These are phyloP conservation scores for Cinara cedri DNA, from an alignment of 2,888 invertebrate genomes.

Conservation along the genomic window DNA sequence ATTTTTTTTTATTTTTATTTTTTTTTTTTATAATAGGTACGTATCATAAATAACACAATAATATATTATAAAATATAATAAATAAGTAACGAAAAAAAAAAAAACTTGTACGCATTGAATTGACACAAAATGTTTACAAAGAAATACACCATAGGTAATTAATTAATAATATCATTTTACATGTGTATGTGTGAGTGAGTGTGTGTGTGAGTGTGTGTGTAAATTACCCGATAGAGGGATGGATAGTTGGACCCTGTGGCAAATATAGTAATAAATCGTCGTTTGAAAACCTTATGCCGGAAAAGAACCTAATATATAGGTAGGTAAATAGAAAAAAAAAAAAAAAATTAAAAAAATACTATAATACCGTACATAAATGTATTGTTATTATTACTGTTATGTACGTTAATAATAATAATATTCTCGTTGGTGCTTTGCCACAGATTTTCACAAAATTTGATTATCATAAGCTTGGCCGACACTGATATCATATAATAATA, in stretches of 20 bases:
- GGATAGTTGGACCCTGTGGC: conserved; percentile 46
- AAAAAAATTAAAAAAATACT: too few species aligned
- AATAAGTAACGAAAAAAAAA: conserved; percentile 25
- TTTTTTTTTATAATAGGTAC: conserved; percentile 14
- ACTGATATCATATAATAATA: neutral
- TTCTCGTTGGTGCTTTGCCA: conserved; percentile 46
- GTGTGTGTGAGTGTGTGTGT: neutral
- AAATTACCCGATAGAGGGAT: conserved; percentile 25
- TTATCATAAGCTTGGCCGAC: conserved; percentile 50
- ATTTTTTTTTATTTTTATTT: conserved; percentile 1
- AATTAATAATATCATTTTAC: conserved; percentile 10
- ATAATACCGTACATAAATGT: neutral
- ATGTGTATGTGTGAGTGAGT: neutral
- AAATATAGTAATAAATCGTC: conserved; percentile 12
- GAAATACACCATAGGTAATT: conserved; percentile 31
- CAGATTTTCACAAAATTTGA: conserved; percentile 48
- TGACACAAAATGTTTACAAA: conserved; percentile 48
- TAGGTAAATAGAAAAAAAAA: neutral
- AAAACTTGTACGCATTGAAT: conserved; percentile 49
- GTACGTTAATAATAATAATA: too few species aligned
- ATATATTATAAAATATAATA: conserved; percentile 45
- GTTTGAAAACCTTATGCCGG: conserved; percentile 20
- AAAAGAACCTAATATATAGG: conserved; percentile 25
- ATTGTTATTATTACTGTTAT: neutral
- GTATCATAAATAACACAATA: conserved; percentile 21